phyloP scores from a whole-genome alignment of 2,888 invertebrate genomes.

The Nysson spinosus region DNA sequence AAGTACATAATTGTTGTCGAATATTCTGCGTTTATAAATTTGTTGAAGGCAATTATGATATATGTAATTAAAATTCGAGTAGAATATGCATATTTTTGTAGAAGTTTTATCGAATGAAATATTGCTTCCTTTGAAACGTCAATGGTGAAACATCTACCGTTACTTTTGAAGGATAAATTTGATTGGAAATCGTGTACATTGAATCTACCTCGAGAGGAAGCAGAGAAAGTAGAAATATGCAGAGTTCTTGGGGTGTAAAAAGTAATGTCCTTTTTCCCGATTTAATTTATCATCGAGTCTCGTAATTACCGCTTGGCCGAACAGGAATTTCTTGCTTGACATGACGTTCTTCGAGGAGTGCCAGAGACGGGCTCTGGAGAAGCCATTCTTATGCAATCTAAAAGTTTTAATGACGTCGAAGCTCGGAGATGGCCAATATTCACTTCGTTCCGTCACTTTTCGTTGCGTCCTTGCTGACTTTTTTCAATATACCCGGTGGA shows the following conservation, averaged over 20 bases:
- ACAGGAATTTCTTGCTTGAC: conserved; percentile 61
- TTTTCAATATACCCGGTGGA: conserved; percentile 48
- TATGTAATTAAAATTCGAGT: too few species aligned
- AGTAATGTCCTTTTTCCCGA: conserved; percentile 3
- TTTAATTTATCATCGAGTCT: conserved; percentile 67
- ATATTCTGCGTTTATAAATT: too few species aligned
- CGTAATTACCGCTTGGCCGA: conserved; percentile 66
- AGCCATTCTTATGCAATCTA: conserved; percentile 74
- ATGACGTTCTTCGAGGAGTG: conserved; percentile 52
- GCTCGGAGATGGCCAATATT: conserved; percentile 72
- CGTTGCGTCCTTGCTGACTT: conserved; percentile 42
- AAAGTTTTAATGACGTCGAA: conserved; percentile 75
- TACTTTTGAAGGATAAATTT: too few species aligned
- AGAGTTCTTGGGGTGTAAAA: neutral
- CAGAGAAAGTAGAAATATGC: neutral
- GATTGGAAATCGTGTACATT: too few species aligned
- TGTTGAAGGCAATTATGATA: too few species aligned
- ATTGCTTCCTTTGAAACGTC: too few species aligned
- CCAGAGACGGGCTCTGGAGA: conserved; percentile 25
- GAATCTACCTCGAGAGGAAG: neutral
- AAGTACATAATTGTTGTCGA: too few species aligned
- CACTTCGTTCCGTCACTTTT: conserved; percentile 72
- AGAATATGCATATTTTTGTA: too few species aligned
- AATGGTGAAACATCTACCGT: too few species aligned
- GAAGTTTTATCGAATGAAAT: too few species aligned